Base-by-base conservation (phyloP, 2,113 vertebrate genomes). In the Eudyptes chrysolophus region DNA sequence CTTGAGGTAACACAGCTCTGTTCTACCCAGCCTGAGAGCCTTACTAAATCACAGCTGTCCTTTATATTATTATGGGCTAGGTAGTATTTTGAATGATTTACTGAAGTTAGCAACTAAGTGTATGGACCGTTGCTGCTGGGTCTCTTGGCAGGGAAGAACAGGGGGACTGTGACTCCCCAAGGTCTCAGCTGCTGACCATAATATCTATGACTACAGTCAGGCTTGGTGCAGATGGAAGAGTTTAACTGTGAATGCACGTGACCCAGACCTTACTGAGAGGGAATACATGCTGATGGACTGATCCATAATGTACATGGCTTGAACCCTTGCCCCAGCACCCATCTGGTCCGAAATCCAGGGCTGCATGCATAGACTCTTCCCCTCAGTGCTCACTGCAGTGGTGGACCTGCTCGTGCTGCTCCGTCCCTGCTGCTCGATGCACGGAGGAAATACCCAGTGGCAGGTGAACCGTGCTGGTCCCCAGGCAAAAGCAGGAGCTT, bases 1-100 rank as follows among this genome's bases (percentile, higher is more conserved):
- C 93, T 92, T 95, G 94, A 96, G 66, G 95, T 94, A 96, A 30
- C 89, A 95, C 57, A 93, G 84, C 46, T 94, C 64, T 83, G 49
- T 66, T 87, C 49, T 82, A 46, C 75, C 62, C 40, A 66, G 87
- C 34, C 32, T n/a, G 66, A 84, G 20, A 42, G 40, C 66, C 62
- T 80, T 70, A 92, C 66, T 94, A 93, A 97, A 96, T 96, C 93
- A 92, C 81, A 91, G 54, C 93, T 93, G 87, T 94, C 82, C 87
- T 87, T 92, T 55, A 36, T 42, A 17, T 49, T 42, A 16, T 49
- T 76, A 71, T 76, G 49, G 42, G n/a, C 32, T 65, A 66, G 62
- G 62, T 66, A 61, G 61, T 48, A 52, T 85, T 95, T 84, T 62
- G 78, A 92, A 75, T 83, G 81, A 94, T 95, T 85, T 92, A 62